Evolutionary conservation across 2,888 invertebrate genomes (phyloP), one percentile per base, ranked within the genome.

Genomic region (Cantharis rufa): DNA sequence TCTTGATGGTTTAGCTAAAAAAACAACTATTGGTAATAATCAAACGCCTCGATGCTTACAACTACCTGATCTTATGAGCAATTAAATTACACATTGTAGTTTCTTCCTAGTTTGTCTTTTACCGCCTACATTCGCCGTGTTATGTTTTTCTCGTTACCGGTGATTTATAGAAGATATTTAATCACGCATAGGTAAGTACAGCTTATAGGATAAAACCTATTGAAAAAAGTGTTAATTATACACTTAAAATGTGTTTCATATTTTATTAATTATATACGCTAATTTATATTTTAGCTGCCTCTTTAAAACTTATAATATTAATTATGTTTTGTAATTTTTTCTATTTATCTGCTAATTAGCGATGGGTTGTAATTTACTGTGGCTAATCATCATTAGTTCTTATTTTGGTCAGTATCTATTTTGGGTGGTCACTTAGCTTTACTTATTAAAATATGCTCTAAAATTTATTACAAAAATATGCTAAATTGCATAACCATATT

Each of bases 81-180:
- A 77, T 74, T 77, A 77, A 77, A 77, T 75, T 75, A 77, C 75
- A 72, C 71, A 77, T 75, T 15, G 71, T 18, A 63, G 71, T 69
- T 69, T 69, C 74, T 74, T 71, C 74, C 69, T 72, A 70, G 74
- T 77, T 74, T 77, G 69, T 28, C 63, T 69, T 69, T 77, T 72
- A 64, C 71, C 77, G 77, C 77, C 77, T 72, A 77, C 77, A 72
- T 77, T 71, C 71, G 28, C 70, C 70, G 70, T 75, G 71, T 70
- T 71, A 21, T 64, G 71, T 66, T 72, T n/a, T 72, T 69, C 77
- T 77, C 66, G 77, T 77, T 77, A 75, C 63, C 10, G 16, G 71
- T 77, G 75, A 77, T 77, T 77, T 77, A 77, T 77, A 73, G 63
- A 10, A 21, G 71, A 64, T 69, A 77, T 71, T 64, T 77, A 74